A percentile compares a stretch with the other conserved stretches of the same genome.
Conservation (phyloP, 1,140 invertebrate genomes). For the Phymastichus coffea region DNA sequence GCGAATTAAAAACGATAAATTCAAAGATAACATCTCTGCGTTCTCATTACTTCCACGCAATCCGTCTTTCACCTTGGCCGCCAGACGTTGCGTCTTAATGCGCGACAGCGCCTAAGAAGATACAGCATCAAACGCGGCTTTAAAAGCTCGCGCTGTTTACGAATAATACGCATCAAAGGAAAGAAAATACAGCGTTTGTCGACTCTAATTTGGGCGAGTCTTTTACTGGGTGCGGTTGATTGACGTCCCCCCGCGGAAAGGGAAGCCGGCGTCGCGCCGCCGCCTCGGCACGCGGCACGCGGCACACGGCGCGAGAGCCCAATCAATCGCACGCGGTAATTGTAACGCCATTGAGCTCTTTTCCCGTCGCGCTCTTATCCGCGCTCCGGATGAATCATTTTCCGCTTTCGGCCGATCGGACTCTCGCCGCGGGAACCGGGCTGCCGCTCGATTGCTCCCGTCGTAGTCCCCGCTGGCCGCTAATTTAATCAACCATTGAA, state of each 20-base stretch:
- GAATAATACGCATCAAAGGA: slow-evolving; percentile 21
- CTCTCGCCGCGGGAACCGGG: neutral
- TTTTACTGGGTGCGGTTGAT: neutral
- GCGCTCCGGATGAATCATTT: neutral
- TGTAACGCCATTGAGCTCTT: slow-evolving; percentile 2
- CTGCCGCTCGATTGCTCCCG: too few relatives aligned
- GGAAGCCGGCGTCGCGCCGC: too few relatives aligned
- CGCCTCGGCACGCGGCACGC: too few relatives aligned
- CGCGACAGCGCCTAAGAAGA: too few relatives aligned
- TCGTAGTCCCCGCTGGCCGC: too few relatives aligned
- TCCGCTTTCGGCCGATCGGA: neutral
- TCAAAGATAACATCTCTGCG: slow-evolving; percentile 34
- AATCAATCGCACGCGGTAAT: slow-evolving; percentile 9
- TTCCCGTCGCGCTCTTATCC: neutral
- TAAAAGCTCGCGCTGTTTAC: slow-evolving; percentile 14
- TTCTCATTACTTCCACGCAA: slow-evolving; percentile 26
- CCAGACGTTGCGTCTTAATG: too few relatives aligned
- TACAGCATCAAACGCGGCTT: too few relatives aligned
- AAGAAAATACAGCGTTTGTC: slow-evolving; percentile 11
- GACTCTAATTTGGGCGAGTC: slow-evolving; percentile 15
- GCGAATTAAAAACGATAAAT: slow-evolving; percentile 55
- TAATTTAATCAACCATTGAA: too few relatives aligned
- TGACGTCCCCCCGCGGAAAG: neutral
- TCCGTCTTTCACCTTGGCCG: too few relatives aligned
- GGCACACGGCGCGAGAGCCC: neutral